Base-by-base conservation (phyloP, 2,888 invertebrate species). In the Creontiades dilutus region DNA sequence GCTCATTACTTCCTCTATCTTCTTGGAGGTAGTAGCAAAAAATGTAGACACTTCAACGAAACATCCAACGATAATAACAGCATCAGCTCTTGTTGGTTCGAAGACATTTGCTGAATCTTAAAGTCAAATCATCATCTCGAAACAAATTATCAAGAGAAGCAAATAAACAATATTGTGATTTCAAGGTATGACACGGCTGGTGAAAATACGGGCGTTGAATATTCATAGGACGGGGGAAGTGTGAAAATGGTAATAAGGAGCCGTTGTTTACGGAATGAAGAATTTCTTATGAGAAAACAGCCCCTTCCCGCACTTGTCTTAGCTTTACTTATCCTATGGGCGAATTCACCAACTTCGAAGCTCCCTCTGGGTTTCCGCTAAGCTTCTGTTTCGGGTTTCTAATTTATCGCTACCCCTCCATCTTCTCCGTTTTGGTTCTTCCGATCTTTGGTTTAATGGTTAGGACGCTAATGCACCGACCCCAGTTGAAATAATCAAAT, bases 161-260 rank as follows among this genome's bases (percentile, higher is more conserved):
- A 19, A 78, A 78, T 78, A 78, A 78, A 78, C 78, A 78, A 76
- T 16, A n/a, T 47, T 47, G 78, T 82, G 46, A 82, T 82, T 82
- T 82, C 82, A 82, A 82, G 82, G 82, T 82, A 52, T 82, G 82
- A 47, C 82, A 82, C 16, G 52, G 47, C 11, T 16, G 82, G 82
- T 52, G 23, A 82, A 82, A 82, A 82, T 82, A 52, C 47, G 82
- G n/a, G 19, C 52, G 82, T 52, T 85, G 85, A 85, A 85, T 85
- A 85, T 85, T 85, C 85, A 85, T 85, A 52, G 28, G 80, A 23
- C 5, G 85, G 16, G 57, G n/a, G 27, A 57, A 85, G 85, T 61
- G 85, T 61, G 85, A 85, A 85, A 7, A 85, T 85, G 57, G 85
- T 85, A 85, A 85, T 85, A 61, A 52, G 47, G 82, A 52, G 85